Evolutionary conservation across 2,113 vertebrate species (phyloP), one percentile per base, ranked within the genome.

Genomic region (Zosterops pallidus): DNA sequence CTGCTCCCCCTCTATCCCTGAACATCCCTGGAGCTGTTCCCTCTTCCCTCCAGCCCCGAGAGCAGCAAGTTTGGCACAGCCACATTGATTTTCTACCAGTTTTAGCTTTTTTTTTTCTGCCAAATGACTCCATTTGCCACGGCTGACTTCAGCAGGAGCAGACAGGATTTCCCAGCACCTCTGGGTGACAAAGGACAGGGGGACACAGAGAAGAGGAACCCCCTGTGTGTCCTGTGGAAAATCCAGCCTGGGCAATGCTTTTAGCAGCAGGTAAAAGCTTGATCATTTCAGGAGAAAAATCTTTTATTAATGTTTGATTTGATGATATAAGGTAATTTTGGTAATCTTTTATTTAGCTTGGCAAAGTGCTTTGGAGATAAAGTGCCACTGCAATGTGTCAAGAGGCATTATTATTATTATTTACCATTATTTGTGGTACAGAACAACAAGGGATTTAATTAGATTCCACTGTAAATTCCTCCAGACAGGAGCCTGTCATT

Each of bases 151-250:
- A 82, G 81, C 77, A 26, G n/a, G 47, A 35, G 59, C 57, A 14
- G 0, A 5, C 39, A 26, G 63, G 15, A 41, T 24, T 2, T 24
- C 47, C 67, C 63, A 17, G 1, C 65, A 19, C 24, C 85, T 17
- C 22, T 12, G 50, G 0, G 1, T 0, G 22, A 31, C 41, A 41
- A 9, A 19, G 37, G 59, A 25, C 47, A 14, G 24, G 20, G 56
- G 62, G 35, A 18, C 33, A 9, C 3, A 0, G 0, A 37, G 9
- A 18, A 65, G 11, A 16, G 7, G 4, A 9, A 19, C 6, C 17
- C 26, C 14, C 25, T 1, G 1, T 2, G 1, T 7, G 19, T 3
- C n/a, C 59, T 4, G 1, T 9, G 31, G 41, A 5, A n/a, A 12
- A 14, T 7, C 12, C 60, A 28, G 46, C 20, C 31, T 3, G 14